Evolutionary conservation across 2,888 invertebrate genomes (phyloP).

Genomic region (Caenorhabditis panamensis): DNA sequence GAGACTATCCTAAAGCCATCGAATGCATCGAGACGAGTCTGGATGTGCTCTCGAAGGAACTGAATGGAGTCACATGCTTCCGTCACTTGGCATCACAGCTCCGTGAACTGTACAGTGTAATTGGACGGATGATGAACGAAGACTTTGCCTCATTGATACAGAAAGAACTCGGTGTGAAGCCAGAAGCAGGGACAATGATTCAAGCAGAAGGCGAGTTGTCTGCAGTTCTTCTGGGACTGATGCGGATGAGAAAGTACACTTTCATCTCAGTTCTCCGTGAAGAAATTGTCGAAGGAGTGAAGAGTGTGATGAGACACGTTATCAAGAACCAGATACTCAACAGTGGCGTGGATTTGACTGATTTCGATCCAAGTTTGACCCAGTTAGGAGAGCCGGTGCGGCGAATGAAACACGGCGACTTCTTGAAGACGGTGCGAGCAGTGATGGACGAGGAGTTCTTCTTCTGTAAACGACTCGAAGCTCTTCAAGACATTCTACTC

Average conservation of each 20-base stretch:
- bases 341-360: slow-evolving; percentile 72
- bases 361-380: slow-evolving; percentile 74
- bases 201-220: slow-evolving; percentile 87
- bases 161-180: slow-evolving; percentile 87
- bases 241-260: slow-evolving; percentile 90
- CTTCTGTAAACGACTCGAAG: slow-evolving; percentile 86
- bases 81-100: slow-evolving; percentile 95
- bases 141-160: slow-evolving; percentile 95
- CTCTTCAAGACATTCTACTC: slow-evolving; percentile 66
- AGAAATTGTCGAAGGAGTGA: slow-evolving; percentile 86
- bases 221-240: slow-evolving; percentile 91
- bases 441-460: slow-evolving; percentile 86
- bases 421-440: slow-evolving; percentile 86
- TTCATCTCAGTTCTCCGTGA: slow-evolving; percentile 87
- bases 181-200: slow-evolving; percentile 82
- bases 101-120: slow-evolving; percentile 94
- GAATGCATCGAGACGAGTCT: slow-evolving; percentile 97
- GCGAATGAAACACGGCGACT: slow-evolving; percentile 86
- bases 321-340: slow-evolving; percentile 67
- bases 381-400: slow-evolving; percentile 85
- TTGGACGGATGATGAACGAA: slow-evolving; percentile 95
- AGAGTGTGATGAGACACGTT: slow-evolving; percentile 77
- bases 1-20: slow-evolving; percentile 93
- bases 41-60: slow-evolving; percentile 88
- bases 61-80: slow-evolving; percentile 94